Percentiles rank a stretch among this genome's conserved stretches.
Evolutionary conservation across 2,888 invertebrate species (phyloP).

Genomic region (Antheraea yamamai): DNA sequence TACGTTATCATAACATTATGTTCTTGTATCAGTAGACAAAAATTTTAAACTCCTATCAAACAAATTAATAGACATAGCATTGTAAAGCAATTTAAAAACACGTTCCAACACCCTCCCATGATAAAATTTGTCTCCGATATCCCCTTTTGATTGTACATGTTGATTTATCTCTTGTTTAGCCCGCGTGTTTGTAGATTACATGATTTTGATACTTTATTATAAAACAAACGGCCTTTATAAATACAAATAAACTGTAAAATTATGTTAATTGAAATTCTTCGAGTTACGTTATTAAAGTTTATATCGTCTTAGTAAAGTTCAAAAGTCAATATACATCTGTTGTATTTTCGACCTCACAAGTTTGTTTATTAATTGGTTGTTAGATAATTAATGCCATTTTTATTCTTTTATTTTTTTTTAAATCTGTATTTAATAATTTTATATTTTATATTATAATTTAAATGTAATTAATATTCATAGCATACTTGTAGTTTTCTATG

Average conservation of each 20-base stretch:
- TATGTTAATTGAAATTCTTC: conserved; percentile 8
- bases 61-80: conserved; percentile 72
- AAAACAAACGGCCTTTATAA: conserved; percentile 16
- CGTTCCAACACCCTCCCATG: conserved; percentile 68
- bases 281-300: conserved; percentile 4
- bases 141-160: conserved; percentile 78
- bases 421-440: too few species aligned
- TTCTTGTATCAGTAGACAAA: not conserved
- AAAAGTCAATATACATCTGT: not conserved
- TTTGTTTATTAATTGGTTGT: not conserved
- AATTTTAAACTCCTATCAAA: conserved; percentile 26
- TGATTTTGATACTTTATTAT: conserved; percentile 55
- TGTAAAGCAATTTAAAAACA: conserved; percentile 77
- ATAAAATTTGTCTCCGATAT: conserved; percentile 78
- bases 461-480: not conserved
- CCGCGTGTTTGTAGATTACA: conserved; percentile 44
- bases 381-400: not conserved
- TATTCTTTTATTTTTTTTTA: not conserved
- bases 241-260: not conserved
- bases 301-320: not conserved
- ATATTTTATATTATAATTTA: too few species aligned
- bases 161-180: conserved; percentile 79
- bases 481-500: too few species aligned
- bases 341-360: not conserved
- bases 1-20: not conserved